Base-by-base conservation (phyloP, 1,140 invertebrate species). In the Drosophila repletoides region DNA sequence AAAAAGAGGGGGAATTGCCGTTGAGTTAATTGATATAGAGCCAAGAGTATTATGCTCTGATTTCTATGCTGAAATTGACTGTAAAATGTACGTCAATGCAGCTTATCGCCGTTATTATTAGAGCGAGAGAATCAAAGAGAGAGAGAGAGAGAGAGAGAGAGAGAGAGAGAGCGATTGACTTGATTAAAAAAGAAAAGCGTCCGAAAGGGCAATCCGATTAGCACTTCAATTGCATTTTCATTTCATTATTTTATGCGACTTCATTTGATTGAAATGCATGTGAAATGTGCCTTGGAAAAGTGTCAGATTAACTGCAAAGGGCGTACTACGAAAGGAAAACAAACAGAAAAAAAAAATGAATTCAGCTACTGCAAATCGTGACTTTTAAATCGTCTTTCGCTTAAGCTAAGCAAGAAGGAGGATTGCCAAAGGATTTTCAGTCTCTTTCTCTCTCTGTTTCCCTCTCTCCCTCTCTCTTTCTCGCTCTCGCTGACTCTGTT, bases 221-320 rank as follows among this genome's bases (percentile, higher is more conserved):
- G 29, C 56, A 12, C 28, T 34, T 21, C 15, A 21, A 26, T 65
- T 12, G 31, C 9, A 34, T n/a, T 33, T 40, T 36, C 45, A 56
- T 48, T 79, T 40, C 64, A 73, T 70, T 84, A 84, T 71, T 67
- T 83, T 63, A 66, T 84, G 79, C 65, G 79, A 84, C 77, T 83
- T 84, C 79, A 84, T 59, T 84, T 79, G 74, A 83, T 84, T 84
- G 73, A 71, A 83, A 52, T 77, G 68, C 56, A 76, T 72, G 59
- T 26, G 74, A 40, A 36, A 15, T 22, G 17, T 28, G 34, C 53
- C 52, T 49, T 17, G 22, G 10, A 29, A 5, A 41, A 19, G 38
- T 34, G 45, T 19, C 26, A 21, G 63, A 60, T 60, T 66, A 66
- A 15, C 55, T 46, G 49, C 64, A 64, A 46, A 58, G 51, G n/a